Evolutionary conservation across 2,797 vertebrate species (phyloP).

Genomic region (Cygnus olor): DNA sequence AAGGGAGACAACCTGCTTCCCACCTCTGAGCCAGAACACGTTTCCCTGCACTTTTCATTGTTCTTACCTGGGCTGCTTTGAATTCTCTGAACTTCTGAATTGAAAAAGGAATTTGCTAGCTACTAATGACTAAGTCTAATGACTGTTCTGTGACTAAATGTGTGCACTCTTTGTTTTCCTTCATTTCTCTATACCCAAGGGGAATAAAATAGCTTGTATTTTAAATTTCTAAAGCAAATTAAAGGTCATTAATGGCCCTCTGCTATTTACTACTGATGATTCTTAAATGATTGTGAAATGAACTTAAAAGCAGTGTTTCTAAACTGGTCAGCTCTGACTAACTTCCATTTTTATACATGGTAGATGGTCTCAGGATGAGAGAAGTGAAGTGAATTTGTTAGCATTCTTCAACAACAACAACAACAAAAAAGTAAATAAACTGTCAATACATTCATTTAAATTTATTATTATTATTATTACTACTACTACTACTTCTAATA

Average conservation of each 20-base stretch:
- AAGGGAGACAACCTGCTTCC: neutral
- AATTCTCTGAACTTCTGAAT: neutral
- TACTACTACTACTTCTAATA: no score
- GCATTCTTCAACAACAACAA: neutral
- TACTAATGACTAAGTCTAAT: neutral
- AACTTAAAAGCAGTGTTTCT: neutral
- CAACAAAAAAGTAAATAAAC: neutral
- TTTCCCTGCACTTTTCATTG: neutral
- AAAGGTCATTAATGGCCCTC: neutral
- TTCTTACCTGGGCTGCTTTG: neutral
- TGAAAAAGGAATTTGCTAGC: neutral
- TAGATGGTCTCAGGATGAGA: neutral
- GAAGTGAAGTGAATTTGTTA: neutral
- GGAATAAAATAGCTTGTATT: neutral
- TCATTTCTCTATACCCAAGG: neutral
- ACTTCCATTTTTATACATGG: neutral
- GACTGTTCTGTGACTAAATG: neutral
- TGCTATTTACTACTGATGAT: neutral
- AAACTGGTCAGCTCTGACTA: neutral
- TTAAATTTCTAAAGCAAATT: slow-evolving; percentile 4
- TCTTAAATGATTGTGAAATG: slow-evolving; percentile 12
- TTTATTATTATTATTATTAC: no score
- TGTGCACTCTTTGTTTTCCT: neutral
- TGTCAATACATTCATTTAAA: neutral
- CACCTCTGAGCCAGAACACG: neutral